Conservation (phyloP, 1,140 invertebrate genomes). For the Trinorchestia longiramus region DNA sequence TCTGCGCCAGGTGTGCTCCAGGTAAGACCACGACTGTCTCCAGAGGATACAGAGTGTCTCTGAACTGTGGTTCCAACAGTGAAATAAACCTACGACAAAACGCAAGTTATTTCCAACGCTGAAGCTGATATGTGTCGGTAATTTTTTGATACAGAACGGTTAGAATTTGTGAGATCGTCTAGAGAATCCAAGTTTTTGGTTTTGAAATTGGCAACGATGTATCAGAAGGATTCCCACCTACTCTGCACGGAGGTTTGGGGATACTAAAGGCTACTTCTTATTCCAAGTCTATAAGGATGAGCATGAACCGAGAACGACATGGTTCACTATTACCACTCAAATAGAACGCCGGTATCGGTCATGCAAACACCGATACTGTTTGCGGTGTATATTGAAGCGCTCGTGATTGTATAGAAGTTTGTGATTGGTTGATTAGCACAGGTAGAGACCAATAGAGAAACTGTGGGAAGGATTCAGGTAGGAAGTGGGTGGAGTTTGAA, state of each 20-base stretch:
- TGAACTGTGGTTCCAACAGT: neutral
- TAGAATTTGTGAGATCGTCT: neutral
- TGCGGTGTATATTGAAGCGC: neutral
- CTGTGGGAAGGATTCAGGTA: neutral
- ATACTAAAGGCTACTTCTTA: neutral
- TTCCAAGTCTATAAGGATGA: neutral
- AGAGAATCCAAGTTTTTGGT: neutral
- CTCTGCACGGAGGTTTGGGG: neutral
- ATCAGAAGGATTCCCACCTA: neutral
- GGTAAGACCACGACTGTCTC: neutral
- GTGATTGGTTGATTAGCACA: conserved; percentile 19
- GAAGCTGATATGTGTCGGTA: neutral
- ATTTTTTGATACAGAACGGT: neutral
- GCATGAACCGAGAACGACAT: neutral
- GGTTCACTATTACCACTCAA: neutral
- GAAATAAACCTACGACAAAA: neutral
- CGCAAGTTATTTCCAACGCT: neutral
- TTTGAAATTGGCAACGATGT: neutral
- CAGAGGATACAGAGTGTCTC: neutral
- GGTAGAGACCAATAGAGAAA: conserved; percentile 1
- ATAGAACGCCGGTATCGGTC: neutral
- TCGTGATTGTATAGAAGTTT: neutral
- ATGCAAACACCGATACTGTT: neutral
- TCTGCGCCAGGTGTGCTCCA: neutral
- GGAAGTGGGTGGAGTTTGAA: neutral